phyloP scores from a whole-genome alignment of 2,797 vertebrate genomes.

The Antrozous pallidus region DNA sequence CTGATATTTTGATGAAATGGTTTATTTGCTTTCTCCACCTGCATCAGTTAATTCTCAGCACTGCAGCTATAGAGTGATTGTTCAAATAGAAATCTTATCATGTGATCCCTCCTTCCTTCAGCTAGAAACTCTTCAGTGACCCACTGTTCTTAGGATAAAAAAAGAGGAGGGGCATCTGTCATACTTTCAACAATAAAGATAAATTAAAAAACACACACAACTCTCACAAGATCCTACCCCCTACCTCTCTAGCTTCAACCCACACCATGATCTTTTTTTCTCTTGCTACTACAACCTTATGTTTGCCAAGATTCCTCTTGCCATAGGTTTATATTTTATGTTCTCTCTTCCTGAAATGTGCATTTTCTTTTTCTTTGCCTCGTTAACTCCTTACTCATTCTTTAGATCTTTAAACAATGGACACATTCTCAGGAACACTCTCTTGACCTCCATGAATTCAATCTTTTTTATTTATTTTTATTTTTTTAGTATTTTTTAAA shows the following conservation, averaged over 20 bases:
- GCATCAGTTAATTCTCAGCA: neutral
- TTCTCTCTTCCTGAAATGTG: neutral
- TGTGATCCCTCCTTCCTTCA: neutral
- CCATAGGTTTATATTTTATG: neutral
- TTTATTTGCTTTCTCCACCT: neutral
- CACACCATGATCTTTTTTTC: neutral
- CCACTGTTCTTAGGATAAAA: neutral
- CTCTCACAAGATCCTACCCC: neutral
- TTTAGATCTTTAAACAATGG: neutral
- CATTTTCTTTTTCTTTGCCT: neutral
- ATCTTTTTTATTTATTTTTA: neutral
- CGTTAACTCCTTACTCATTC: neutral
- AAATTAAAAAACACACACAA: too few species aligned
- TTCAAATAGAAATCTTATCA: neutral
- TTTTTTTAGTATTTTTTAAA: too few species aligned
- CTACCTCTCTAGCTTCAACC: neutral
- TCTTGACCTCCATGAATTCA: neutral
- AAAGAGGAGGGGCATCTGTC: neutral
- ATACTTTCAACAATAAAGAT: too few species aligned
- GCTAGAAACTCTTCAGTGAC: neutral
- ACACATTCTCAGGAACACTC: neutral
- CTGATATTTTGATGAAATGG: neutral
- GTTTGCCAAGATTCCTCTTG: neutral
- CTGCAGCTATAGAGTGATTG: neutral
- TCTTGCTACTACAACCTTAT: neutral